Conservation (phyloP, 2,888 invertebrate genomes). For the Caenorhabditis imperialis region DNA sequence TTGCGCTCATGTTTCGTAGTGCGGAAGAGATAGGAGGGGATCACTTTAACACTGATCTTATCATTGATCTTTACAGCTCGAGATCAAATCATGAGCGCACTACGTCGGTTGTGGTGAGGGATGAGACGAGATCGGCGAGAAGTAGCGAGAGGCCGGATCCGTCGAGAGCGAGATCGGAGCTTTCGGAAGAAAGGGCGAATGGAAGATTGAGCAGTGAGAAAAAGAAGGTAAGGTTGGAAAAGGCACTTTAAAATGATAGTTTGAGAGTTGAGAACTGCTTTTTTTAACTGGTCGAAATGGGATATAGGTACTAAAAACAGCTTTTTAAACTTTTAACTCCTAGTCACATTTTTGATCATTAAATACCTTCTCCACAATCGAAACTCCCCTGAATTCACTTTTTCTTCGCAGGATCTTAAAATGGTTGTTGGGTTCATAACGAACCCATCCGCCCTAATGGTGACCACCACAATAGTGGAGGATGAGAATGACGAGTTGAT, state of each 20-base stretch:
- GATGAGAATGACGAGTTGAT: too few relatives aligned
- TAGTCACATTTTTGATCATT: too few relatives aligned
- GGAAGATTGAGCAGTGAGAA: constrained; percentile 26
- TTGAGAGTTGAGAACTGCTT: too few relatives aligned
- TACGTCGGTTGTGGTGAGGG: constrained; percentile 45
- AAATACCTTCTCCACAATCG: too few relatives aligned
- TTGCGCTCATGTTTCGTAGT: constrained; percentile 28
- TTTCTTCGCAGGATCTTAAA: too few relatives aligned
- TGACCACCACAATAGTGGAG: too few relatives aligned
- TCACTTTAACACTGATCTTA: constrained; percentile 7
- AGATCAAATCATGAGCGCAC: constrained; percentile 52
- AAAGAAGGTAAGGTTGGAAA: constrained; percentile 15
- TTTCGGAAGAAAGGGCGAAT: constrained; percentile 16
- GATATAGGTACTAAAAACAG: too few relatives aligned
- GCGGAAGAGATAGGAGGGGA: background rate
- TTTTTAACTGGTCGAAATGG: too few relatives aligned
- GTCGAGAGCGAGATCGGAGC: constrained; percentile 21
- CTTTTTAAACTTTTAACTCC: too few relatives aligned
- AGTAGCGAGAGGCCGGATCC: constrained; percentile 17
- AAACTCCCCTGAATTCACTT: too few relatives aligned
- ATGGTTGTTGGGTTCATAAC: too few relatives aligned
- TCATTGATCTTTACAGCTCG: constrained; percentile 36
- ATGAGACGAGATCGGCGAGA: constrained; percentile 33
- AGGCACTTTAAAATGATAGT: background rate
- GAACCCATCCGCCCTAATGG: too few relatives aligned